These are phyloP conservation scores for Sisor rabdophorus DNA, from an alignment of 2,113 vertebrate genomes.

Conservation along the genomic window DNA sequence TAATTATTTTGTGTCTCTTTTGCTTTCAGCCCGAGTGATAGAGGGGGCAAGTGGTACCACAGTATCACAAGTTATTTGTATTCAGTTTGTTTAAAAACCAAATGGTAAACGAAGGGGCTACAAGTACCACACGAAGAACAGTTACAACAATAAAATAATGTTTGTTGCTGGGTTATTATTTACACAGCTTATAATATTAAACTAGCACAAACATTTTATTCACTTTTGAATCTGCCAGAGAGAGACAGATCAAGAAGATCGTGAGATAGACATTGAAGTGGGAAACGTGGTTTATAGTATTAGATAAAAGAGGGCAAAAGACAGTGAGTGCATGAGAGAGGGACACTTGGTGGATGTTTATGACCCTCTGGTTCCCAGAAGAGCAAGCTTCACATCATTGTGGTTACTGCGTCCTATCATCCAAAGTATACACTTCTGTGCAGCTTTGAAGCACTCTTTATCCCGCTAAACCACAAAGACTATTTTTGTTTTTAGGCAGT, in stretches of 20 bases:
- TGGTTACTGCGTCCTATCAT: constrained; percentile 17
- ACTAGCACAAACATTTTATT: background rate
- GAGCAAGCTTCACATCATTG: constrained; percentile 30
- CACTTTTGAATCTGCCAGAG: background rate
- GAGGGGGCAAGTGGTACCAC: too few relatives aligned
- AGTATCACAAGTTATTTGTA: too few relatives aligned
- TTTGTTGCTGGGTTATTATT: background rate
- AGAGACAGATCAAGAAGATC: constrained; percentile 11
- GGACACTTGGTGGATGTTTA: constrained; percentile 22
- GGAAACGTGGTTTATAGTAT: background rate
- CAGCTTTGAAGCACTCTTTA: background rate
- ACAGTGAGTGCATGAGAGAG: constrained; percentile 37
- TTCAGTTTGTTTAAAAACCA: too few relatives aligned
- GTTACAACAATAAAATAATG: background rate
- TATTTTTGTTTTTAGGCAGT: background rate
- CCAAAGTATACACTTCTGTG: background rate
- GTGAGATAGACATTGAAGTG: constrained; percentile 25
- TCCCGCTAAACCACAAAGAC: background rate
- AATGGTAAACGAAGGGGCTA: too few relatives aligned
- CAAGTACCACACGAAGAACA: too few relatives aligned
- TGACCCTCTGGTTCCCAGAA: constrained; percentile 19
- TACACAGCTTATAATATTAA: background rate
- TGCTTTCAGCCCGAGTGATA: too few relatives aligned
- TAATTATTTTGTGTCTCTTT: too few relatives aligned
- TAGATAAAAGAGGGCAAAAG: background rate